Evolutionary conservation across 2,888 invertebrate species (phyloP).

Genomic region (Agrotis puta): DNA sequence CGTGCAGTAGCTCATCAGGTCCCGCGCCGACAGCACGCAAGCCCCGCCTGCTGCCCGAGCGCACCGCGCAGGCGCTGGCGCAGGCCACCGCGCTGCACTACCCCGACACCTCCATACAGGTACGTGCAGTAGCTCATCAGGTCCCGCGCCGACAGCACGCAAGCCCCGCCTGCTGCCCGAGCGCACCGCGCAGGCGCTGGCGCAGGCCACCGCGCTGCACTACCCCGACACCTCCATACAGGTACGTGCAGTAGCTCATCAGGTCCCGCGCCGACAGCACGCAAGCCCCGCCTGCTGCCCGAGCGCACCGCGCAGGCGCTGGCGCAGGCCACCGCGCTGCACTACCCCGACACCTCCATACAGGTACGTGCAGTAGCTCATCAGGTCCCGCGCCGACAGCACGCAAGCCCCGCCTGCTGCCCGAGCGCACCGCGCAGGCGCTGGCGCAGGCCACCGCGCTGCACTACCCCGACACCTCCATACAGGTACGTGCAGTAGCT

Average conservation of each 20-base stretch:
- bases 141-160: not conserved
- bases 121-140: not conserved
- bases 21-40: slow-evolving; percentile 90
- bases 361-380: slow-evolving; percentile 69
- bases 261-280: too few species aligned
- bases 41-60: slow-evolving; percentile 93
- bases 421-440: slow-evolving; percentile 83
- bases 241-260: slow-evolving; percentile 43
- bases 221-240: slow-evolving; percentile 81
- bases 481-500: slow-evolving; percentile 83
- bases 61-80: slow-evolving; percentile 64
- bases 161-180: slow-evolving; percentile 2
- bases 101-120: slow-evolving; percentile 10
- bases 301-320: slow-evolving; percentile 65
- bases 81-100: slow-evolving; percentile 19
- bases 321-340: slow-evolving; percentile 77
- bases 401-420: slow-evolving; percentile 94
- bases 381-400: too few species aligned
- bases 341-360: slow-evolving; percentile 79
- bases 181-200: slow-evolving; percentile 65
- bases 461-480: slow-evolving; percentile 12
- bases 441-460: slow-evolving; percentile 19
- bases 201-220: slow-evolving; percentile 78
- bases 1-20: slow-evolving; percentile 61
- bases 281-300: slow-evolving; percentile 1